A percentile compares a stretch with the other conserved stretches of the same genome.
phyloP scores from a whole-genome alignment of 2,888 invertebrate genomes.

The Tetheella fluctuosa region DNA sequence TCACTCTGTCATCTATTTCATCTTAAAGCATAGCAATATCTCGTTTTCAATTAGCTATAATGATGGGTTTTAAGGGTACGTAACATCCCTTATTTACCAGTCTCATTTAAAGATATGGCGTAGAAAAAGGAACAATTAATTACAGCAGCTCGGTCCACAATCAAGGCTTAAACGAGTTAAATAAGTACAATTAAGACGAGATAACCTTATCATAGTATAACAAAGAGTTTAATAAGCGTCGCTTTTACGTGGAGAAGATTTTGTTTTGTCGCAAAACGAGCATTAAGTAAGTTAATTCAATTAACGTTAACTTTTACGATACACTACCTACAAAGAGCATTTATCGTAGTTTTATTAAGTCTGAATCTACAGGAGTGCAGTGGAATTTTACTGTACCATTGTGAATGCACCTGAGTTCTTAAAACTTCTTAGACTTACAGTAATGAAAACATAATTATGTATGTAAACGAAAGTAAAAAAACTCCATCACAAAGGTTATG shows the following conservation, averaged over 20 bases:
- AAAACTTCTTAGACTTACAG: too few relatives aligned
- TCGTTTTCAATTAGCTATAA: slow-evolving; percentile 56
- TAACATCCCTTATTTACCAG: slow-evolving; percentile 41
- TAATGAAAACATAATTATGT: too few relatives aligned
- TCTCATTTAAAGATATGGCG: slow-evolving; percentile 25
- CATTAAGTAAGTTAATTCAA: slow-evolving; percentile 49
- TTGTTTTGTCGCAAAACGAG: slow-evolving; percentile 31
- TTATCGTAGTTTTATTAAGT: slow-evolving; percentile 41
- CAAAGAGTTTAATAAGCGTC: slow-evolving; percentile 8
- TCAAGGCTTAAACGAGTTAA: slow-evolving; percentile 14
- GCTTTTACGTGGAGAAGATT: neutral
- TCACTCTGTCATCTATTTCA: slow-evolving; percentile 60
- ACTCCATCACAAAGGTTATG: too few relatives aligned
- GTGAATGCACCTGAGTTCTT: neutral
- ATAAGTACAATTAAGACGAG: slow-evolving; percentile 21
- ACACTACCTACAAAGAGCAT: slow-evolving; percentile 35
- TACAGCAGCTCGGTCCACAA: neutral
- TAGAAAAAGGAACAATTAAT: slow-evolving; percentile 23
- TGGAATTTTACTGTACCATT: slow-evolving; percentile 14
- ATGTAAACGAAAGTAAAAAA: neutral
- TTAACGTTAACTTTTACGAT: slow-evolving; percentile 44
- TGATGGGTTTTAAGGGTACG: slow-evolving; percentile 46
- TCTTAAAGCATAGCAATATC: slow-evolving; percentile 48
- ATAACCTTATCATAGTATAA: slow-evolving; percentile 27
- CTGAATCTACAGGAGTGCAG: slow-evolving; percentile 18